Evolutionary conservation across 2,797 vertebrate genomes (phyloP).

Genomic region (Erethizon dorsatum): DNA sequence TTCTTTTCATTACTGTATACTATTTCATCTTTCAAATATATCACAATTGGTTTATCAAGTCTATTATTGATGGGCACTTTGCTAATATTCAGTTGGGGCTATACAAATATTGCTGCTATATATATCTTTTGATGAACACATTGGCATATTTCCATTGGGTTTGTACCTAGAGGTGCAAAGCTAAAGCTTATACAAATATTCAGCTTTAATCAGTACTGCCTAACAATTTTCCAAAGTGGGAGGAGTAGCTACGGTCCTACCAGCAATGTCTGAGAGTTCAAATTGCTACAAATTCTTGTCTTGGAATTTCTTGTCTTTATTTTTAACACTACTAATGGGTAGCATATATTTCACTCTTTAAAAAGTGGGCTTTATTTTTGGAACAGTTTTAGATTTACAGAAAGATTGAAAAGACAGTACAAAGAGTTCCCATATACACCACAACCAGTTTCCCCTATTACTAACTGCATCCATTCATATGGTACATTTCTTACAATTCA

Average conservation of each 20-base stretch:
- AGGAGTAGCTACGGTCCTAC: background rate
- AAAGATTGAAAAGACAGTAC: background rate
- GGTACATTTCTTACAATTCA: background rate
- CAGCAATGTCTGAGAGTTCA: background rate
- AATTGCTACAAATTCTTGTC: background rate
- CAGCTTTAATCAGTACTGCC: conserved; percentile 1
- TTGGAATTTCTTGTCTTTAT: conserved; percentile 53
- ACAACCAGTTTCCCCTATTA: background rate
- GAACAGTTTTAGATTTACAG: conserved; percentile 49
- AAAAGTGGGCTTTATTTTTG: conserved; percentile 17
- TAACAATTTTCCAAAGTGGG: conserved; percentile 1
- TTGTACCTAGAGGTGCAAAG: background rate
- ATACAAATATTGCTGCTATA: background rate
- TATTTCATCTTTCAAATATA: conserved; percentile 36
- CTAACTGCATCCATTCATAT: background rate
- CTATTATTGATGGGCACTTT: conserved; percentile 27
- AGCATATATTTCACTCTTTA: background rate
- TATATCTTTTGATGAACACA: conserved; percentile 6
- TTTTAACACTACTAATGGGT: conserved; percentile 37
- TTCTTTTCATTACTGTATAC: background rate
- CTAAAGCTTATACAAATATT: background rate
- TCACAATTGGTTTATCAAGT: background rate
- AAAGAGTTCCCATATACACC: background rate
- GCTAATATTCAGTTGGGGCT: background rate
- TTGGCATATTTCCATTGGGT: background rate